phyloP scores from a whole-genome alignment of 2,797 vertebrate genomes.

The Mycteria americana region DNA sequence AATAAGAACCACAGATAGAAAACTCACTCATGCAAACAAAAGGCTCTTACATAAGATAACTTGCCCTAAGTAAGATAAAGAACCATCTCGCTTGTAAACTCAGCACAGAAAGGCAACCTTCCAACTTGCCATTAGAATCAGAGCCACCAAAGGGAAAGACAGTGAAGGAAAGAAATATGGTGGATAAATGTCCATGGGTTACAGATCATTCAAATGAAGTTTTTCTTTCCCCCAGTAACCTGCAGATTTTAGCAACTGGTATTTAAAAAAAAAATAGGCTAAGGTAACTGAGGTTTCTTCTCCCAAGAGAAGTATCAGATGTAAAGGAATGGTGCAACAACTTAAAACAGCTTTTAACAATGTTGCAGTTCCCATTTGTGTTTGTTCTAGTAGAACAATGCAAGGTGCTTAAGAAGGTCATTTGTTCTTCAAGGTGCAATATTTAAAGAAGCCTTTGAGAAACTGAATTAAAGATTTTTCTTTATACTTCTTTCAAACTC shows the following conservation, averaged over 20 bases:
- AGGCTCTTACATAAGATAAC: background rate
- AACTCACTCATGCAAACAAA: background rate
- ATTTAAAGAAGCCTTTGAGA: background rate
- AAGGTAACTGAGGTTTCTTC: background rate
- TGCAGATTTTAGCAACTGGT: background rate
- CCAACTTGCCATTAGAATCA: background rate
- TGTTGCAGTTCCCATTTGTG: background rate
- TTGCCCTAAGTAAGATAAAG: background rate
- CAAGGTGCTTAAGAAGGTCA: background rate
- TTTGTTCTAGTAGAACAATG: background rate
- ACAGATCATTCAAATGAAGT: background rate
- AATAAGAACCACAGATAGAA: background rate
- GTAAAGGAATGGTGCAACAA: background rate
- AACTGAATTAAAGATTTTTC: background rate
- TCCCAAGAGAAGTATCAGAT: background rate
- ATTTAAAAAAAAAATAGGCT: background rate
- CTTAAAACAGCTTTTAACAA: background rate
- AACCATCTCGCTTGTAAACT: background rate
- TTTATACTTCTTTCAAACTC: background rate
- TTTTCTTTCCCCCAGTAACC: background rate
- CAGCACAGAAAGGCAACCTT: background rate
- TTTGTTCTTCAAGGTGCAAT: background rate
- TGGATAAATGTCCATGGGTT: background rate
- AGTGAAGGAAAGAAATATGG: background rate
- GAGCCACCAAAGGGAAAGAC: background rate